Percentiles rank a stretch among this genome's conserved stretches.
phyloP scores from a whole-genome alignment of 2,888 invertebrate species.

The Thecocarcelia acutangulata region DNA sequence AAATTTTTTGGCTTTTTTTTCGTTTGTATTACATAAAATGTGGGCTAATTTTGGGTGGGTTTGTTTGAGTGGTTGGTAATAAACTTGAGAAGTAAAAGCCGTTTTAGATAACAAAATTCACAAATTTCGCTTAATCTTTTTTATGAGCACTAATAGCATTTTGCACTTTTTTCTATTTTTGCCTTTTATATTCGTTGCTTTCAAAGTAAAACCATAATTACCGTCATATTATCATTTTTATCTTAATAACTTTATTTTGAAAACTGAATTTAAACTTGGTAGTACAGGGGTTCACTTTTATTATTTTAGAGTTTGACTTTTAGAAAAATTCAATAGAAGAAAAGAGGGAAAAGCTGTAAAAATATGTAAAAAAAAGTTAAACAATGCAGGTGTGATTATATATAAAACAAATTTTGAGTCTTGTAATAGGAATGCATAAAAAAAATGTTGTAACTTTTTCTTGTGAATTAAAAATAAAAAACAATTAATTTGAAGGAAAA shows the following conservation, averaged over 20 bases:
- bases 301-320: not conserved
- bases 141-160: not conserved
- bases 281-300: not conserved
- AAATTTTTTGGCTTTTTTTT: constrained; percentile 13
- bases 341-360: too few relatives aligned
- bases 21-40: constrained; percentile 43
- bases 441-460: too few relatives aligned
- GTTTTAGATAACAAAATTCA: constrained; percentile 13
- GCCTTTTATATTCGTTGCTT: too few relatives aligned
- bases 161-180: not conserved
- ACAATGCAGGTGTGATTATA: too few relatives aligned
- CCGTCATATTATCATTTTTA: too few relatives aligned
- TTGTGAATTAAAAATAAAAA: too few relatives aligned
- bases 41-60: constrained; percentile 65
- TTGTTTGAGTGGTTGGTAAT: constrained; percentile 55
- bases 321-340: constrained; percentile 22
- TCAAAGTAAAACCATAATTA: too few relatives aligned
- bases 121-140: not conserved
- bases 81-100: constrained; percentile 27
- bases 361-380: too few relatives aligned
- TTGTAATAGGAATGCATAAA: too few relatives aligned
- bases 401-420: too few relatives aligned
- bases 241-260: too few relatives aligned
- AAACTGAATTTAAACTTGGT: not conserved
- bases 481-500: too few relatives aligned